phyloP scores from a whole-genome alignment of 2,888 invertebrate genomes.

The Carcina quercana region DNA sequence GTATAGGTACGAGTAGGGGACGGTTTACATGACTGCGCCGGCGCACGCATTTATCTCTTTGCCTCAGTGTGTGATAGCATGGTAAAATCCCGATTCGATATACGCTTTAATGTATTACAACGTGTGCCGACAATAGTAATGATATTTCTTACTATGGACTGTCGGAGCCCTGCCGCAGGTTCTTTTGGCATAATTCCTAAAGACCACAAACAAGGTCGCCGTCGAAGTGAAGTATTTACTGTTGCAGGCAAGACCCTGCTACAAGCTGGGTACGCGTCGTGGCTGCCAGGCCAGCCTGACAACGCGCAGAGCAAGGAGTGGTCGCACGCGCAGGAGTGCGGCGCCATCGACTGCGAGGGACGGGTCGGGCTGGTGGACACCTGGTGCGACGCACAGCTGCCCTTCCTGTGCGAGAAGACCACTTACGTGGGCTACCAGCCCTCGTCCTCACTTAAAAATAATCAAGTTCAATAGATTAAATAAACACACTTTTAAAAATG shows the following conservation, averaged over 20 bases:
- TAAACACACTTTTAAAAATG: too few relatives aligned
- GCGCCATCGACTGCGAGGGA: constrained; percentile 3
- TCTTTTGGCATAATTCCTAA: not conserved
- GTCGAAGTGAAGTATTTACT: too few relatives aligned
- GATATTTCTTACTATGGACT: too few relatives aligned
- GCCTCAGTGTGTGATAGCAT: not conserved
- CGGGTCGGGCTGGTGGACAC: not conserved
- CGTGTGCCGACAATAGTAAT: too few relatives aligned
- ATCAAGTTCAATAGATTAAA: too few relatives aligned
- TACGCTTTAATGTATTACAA: too few relatives aligned
- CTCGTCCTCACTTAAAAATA: too few relatives aligned
- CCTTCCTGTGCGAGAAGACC: not conserved
- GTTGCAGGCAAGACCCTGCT: constrained; percentile 8
- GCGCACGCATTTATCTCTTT: too few relatives aligned
- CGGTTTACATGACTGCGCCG: not conserved
- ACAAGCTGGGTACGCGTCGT: constrained; percentile 9
- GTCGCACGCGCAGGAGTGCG: too few relatives aligned
- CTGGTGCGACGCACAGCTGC: not conserved
- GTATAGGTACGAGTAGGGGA: too few relatives aligned
- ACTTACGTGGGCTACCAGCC: too few relatives aligned
- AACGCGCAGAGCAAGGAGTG: constrained; percentile 1
- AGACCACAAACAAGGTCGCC: not conserved
- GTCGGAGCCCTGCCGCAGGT: not conserved
- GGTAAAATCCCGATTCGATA: not conserved
- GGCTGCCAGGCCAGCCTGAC: constrained; percentile 1